Percentiles rank a stretch among this genome's conserved stretches.
These are phyloP conservation scores for Cettia cetti DNA, from an alignment of 2,113 vertebrate species.

Conservation along the genomic window DNA sequence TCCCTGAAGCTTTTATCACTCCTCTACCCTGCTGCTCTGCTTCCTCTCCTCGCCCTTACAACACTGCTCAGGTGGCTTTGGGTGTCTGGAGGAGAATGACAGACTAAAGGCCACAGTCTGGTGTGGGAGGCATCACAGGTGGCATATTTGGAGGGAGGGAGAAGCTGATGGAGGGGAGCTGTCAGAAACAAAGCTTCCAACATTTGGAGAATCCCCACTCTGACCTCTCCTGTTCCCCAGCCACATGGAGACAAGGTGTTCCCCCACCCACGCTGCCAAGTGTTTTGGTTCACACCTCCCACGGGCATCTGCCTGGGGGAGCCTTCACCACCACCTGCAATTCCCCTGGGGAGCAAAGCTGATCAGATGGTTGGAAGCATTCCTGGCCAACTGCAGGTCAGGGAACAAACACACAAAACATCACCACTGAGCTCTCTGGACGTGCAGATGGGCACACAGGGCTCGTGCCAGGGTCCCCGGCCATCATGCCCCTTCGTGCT, in stretches of 20 bases:
- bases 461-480: not conserved
- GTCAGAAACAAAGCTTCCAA: not conserved
- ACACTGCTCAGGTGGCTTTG: not conserved
- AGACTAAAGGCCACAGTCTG: not conserved
- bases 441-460: rapidly evolving
- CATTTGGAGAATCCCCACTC: not conserved
- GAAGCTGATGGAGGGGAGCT: not conserved
- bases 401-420: not conserved
- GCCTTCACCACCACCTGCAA: not conserved
- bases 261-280: not conserved
- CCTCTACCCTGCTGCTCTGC: not conserved
- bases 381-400: not conserved
- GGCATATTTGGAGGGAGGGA: not conserved
- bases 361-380: not conserved
- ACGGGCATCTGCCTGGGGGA: not conserved
- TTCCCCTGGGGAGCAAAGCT: not conserved
- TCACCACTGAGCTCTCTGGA: not conserved
- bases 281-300: not conserved
- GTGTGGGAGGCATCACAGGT: not conserved
- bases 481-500: not conserved
- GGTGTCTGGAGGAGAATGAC: not conserved
- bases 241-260: not conserved
- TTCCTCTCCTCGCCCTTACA: not conserved
- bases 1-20: not conserved
- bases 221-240: not conserved